These are phyloP conservation scores for Podargus strigoides DNA, from an alignment of 2,797 vertebrate genomes.

Conservation along the genomic window DNA sequence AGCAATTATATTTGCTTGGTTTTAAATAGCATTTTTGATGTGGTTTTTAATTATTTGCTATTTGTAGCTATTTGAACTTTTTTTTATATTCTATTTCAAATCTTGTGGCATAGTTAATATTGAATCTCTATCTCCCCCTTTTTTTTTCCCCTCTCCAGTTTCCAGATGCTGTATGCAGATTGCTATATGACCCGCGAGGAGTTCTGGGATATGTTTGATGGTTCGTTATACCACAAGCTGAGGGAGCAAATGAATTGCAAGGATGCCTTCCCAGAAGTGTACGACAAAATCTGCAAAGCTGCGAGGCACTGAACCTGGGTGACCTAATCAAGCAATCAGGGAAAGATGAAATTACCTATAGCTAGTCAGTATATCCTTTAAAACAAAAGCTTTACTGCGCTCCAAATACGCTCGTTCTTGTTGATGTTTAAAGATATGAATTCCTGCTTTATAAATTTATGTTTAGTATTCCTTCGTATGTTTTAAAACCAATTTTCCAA, in stretches of 20 bases:
- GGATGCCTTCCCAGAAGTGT: conserved; percentile 94
- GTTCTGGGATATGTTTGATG: conserved; percentile 99
- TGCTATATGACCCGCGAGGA: conserved; percentile 95
- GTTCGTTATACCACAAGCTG: conserved; percentile 87
- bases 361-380: conserved; percentile 37
- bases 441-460: conserved; percentile 50
- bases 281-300: conserved; percentile 96
- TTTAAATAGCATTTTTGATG: not conserved
- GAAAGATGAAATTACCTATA: conserved; percentile 57
- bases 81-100: not conserved
- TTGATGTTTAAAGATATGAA: conserved; percentile 46
- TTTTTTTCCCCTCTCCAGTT: conserved; percentile 71
- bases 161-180: conserved; percentile 98
- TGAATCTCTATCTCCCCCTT: not conserved
- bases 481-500: conserved; percentile 25
- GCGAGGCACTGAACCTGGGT: conserved; percentile 86
- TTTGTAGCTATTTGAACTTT: rapidly evolving
- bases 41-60: not conserved
- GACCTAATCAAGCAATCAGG: conserved; percentile 45
- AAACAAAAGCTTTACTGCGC: conserved; percentile 61
- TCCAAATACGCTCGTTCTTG: conserved; percentile 61
- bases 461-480: conserved; percentile 24
- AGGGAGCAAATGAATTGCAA: conserved; percentile 87
- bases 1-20: not conserved
- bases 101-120: not conserved